Evolutionary conservation across 2,888 invertebrate species (phyloP), one percentile per base, ranked within the genome.

Genomic region (Plagiodera versicolora): DNA sequence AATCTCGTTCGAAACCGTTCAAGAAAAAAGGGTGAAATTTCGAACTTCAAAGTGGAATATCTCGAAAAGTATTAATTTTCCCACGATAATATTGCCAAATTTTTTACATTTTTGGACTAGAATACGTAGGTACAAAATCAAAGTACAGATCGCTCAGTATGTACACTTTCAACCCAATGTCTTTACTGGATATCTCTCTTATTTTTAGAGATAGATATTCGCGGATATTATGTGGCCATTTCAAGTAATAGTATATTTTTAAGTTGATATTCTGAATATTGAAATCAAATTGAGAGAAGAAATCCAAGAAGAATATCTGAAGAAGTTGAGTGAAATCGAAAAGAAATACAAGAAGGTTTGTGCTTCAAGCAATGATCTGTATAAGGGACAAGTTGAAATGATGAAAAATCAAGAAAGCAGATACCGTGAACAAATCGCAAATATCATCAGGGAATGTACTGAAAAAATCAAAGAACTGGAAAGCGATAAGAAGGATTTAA

Each of bases 201-300:
- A n/a, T n/a, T n/a, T n/a, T n/a, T n/a, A n/a, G n/a, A n/a, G n/a
- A n/a, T n/a, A n/a, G n/a, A n/a, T n/a, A n/a, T n/a, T n/a, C n/a
- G n/a, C n/a, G n/a, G n/a, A n/a, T n/a, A n/a, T n/a, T n/a, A n/a
- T n/a, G n/a, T n/a, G n/a, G n/a, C n/a, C n/a, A n/a, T 5, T 24
- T 24, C 24, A 24, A 24, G 6, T 24, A 24, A 14, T 32, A 32
- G n/a, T n/a, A 17, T 5, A 17, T 24, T 17, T 57, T n/a, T 60
- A 56, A 57, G 67, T 68, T 9, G 67, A 72, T 60, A 44, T 73
- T 16, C 56, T 74, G 10, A 69, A 72, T 61, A 50, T 62, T 2
- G 76, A 75, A 66, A 56, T 75, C 16, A 67, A 60, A 47, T 49
- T 76, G 45, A 67, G 74, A 11, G 75, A 75, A 44, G 70, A 73